These are phyloP conservation scores for Salpingus planirostris DNA, from an alignment of 2,888 invertebrate species.

Conservation along the genomic window DNA sequence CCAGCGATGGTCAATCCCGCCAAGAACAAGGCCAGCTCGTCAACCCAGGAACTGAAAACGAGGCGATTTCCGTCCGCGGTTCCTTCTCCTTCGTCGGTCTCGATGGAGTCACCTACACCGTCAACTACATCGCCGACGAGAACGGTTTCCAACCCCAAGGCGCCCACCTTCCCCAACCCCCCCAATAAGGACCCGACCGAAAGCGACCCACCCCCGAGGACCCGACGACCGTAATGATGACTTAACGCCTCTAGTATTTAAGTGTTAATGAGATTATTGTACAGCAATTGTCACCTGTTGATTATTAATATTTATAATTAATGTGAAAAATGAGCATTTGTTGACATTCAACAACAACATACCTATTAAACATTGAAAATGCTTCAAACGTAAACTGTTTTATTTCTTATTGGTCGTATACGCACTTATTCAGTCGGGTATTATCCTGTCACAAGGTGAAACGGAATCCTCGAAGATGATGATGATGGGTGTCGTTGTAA, in stretches of 20 bases:
- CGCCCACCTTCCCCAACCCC: slow-evolving; percentile 38
- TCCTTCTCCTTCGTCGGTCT: slow-evolving; percentile 52
- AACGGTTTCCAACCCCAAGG: slow-evolving; percentile 51
- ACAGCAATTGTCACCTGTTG: slow-evolving; percentile 3
- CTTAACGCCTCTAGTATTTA: neutral
- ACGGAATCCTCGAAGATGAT: too few relatives aligned
- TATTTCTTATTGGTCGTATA: too few relatives aligned
- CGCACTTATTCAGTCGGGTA: too few relatives aligned
- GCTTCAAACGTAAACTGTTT: too few relatives aligned
- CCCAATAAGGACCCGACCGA: slow-evolving; percentile 2
- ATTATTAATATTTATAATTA: too few relatives aligned
- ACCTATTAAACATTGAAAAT: too few relatives aligned
- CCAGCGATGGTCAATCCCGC: slow-evolving; percentile 53
- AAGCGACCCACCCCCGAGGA: slow-evolving; percentile 4
- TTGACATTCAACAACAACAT: too few relatives aligned
- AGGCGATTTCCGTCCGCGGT: slow-evolving; percentile 53
- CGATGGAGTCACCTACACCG: slow-evolving; percentile 54
- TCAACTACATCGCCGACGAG: slow-evolving; percentile 53
- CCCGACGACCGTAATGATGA: slow-evolving; percentile 6
- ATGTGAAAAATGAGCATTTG: too few relatives aligned
- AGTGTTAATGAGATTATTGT: neutral
- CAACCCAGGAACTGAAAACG: slow-evolving; percentile 56
- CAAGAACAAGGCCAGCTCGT: slow-evolving; percentile 52
- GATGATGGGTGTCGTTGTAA: too few relatives aligned
- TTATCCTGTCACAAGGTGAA: too few relatives aligned